A percentile compares a stretch with the other conserved stretches of the same genome.
phyloP scores from a whole-genome alignment of 2,113 vertebrate species.

The Callipepla californica region DNA sequence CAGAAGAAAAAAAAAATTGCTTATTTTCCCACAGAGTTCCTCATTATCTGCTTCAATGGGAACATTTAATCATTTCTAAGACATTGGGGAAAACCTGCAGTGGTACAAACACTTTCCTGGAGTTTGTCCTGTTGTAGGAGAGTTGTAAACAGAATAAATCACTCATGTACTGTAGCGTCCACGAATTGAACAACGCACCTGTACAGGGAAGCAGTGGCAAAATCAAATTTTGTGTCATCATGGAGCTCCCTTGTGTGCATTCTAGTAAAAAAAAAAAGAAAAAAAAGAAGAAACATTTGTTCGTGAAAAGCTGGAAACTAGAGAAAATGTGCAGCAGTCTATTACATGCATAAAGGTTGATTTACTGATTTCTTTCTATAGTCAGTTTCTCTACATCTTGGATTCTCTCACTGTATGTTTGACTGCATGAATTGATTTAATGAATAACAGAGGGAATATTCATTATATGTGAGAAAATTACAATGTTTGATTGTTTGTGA shows the following conservation, averaged over 20 bases:
- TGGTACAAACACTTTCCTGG: slow-evolving; percentile 10
- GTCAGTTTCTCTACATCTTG: slow-evolving; percentile 29
- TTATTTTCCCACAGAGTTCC: slow-evolving; percentile 41
- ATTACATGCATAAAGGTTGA: slow-evolving; percentile 22
- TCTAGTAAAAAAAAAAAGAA: slow-evolving; percentile 37
- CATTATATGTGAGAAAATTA: slow-evolving; percentile 27
- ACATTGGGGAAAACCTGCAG: slow-evolving; percentile 32
- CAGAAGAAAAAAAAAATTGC: background rate
- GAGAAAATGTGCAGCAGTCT: slow-evolving; percentile 11
- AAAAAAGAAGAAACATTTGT: slow-evolving; percentile 27
- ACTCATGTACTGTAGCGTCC: slow-evolving; percentile 26
- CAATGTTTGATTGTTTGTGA: background rate
- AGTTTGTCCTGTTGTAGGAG: slow-evolving; percentile 10
- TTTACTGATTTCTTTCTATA: slow-evolving; percentile 31
- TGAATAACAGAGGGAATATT: slow-evolving; percentile 50
- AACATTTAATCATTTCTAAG: slow-evolving; percentile 59
- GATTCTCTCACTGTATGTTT: slow-evolving; percentile 22
- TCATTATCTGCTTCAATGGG: slow-evolving; percentile 61
- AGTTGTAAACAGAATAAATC: slow-evolving; percentile 48
- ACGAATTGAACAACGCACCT: slow-evolving; percentile 25
- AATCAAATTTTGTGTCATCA: background rate
- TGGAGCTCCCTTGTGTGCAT: slow-evolving; percentile 14
- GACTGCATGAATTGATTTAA: slow-evolving; percentile 39
- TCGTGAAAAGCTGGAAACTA: slow-evolving; percentile 38
- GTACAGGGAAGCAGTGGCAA: slow-evolving; percentile 23